Evolutionary conservation across 2,113 vertebrate genomes (phyloP).

Genomic region (Platanista minor): DNA sequence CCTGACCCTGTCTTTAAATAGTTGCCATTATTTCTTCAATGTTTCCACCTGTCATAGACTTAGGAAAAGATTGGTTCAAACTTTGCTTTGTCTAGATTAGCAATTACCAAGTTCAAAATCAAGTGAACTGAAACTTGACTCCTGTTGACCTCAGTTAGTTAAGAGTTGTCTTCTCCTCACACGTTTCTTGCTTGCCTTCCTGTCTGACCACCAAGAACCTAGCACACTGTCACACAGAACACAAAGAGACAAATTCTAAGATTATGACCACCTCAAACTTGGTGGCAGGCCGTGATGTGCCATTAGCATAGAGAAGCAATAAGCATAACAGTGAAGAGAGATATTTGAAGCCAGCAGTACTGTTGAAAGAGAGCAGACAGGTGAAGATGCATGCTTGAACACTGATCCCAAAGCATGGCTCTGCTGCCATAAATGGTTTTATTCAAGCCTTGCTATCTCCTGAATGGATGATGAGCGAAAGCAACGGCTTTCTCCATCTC

Average conservation of each 20-base stretch:
- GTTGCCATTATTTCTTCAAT: neutral
- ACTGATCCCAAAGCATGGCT: neutral
- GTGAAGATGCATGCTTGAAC: neutral
- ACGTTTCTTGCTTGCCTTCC: neutral
- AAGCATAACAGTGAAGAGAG: neutral
- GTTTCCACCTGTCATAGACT: neutral
- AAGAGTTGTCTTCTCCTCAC: neutral
- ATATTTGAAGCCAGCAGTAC: neutral
- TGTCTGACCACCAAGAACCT: neutral
- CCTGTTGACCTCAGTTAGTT: neutral
- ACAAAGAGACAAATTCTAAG: neutral
- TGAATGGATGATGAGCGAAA: neutral
- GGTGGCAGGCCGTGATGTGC: neutral
- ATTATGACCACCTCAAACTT: neutral
- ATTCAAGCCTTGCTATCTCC: slow-evolving; percentile 29
- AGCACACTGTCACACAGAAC: neutral
- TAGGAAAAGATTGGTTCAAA: neutral
- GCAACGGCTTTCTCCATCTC: neutral
- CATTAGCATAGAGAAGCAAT: neutral
- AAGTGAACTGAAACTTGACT: neutral
- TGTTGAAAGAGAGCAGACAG: neutral
- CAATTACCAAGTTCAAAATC: neutral
- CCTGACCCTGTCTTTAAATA: neutral
- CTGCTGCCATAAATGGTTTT: neutral
- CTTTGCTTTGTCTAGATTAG: neutral